These are phyloP conservation scores for Sebastes paucispinis DNA, from an alignment of 2,797 vertebrate genomes.

Conservation along the genomic window DNA sequence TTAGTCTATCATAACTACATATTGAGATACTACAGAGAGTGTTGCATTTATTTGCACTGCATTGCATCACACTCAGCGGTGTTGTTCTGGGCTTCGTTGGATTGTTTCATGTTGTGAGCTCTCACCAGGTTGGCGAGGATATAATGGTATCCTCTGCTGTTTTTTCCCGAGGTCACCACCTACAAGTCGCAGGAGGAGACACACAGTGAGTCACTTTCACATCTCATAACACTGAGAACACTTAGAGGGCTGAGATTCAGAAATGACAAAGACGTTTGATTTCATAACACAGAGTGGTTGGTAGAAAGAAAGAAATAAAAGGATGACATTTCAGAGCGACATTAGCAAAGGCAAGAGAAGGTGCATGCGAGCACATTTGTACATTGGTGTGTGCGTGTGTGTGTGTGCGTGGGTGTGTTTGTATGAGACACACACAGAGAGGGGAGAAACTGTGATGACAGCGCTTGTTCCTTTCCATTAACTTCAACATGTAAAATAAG, in stretches of 20 bases:
- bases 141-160: conserved; percentile 96
- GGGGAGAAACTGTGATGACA: conserved; percentile 63
- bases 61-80: conserved; percentile 44
- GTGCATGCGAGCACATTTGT: conserved; percentile 35
- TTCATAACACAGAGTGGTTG: conserved; percentile 11
- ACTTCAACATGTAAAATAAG: conserved; percentile 80
- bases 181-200: conserved; percentile 74
- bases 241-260: conserved; percentile 37
- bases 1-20: background rate
- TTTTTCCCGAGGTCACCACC: conserved; percentile 94
- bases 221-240: conserved; percentile 36
- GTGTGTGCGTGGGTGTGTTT: conserved; percentile 9
- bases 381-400: conserved; percentile 37
- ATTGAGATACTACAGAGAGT: background rate
- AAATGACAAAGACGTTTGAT: conserved; percentile 50
- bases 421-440: conserved; percentile 26
- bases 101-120: conserved; percentile 25
- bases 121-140: conserved; percentile 98
- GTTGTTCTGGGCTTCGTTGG: conserved; percentile 19
- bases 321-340: conserved; percentile 38
- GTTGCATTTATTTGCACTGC: conserved; percentile 27
- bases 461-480: conserved; percentile 78
- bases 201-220: conserved; percentile 46
- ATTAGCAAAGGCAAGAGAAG: conserved; percentile 35
- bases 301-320: background rate